Evolutionary conservation across 2,888 invertebrate species (phyloP).

Genomic region (Pollenia angustigena): DNA sequence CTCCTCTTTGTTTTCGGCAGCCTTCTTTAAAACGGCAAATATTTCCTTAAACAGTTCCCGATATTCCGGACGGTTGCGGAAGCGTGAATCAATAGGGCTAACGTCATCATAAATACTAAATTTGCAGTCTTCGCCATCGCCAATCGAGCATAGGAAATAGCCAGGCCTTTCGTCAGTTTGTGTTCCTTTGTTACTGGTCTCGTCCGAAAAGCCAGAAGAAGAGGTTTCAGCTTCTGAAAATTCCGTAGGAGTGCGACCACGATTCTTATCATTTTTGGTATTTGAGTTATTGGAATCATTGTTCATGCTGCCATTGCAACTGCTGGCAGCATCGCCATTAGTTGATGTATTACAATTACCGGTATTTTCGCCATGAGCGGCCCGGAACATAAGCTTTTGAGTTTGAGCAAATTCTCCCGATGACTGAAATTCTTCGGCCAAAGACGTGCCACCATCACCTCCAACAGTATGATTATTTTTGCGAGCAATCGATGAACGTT

Average conservation of each 20-base stretch:
- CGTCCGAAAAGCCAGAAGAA: slow-evolving; percentile 93
- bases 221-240: slow-evolving; percentile 94
- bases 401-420: slow-evolving; percentile 89
- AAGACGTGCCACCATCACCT: slow-evolving; percentile 78
- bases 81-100: slow-evolving; percentile 91
- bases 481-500: slow-evolving; percentile 87
- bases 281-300: slow-evolving; percentile 65
- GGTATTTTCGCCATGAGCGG: slow-evolving; percentile 54
- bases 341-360: slow-evolving; percentile 57
- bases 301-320: slow-evolving; percentile 71
- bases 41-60: slow-evolving; percentile 93
- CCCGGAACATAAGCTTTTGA: slow-evolving; percentile 72
- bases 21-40: slow-evolving; percentile 92
- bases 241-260: slow-evolving; percentile 90
- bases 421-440: slow-evolving; percentile 89
- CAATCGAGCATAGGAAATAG: slow-evolving; percentile 93
- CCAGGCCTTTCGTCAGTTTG: slow-evolving; percentile 92
- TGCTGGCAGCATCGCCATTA: slow-evolving; percentile 79
- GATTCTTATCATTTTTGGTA: slow-evolving; percentile 80
- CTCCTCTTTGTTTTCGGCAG: slow-evolving; percentile 92
- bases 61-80: slow-evolving; percentile 93
- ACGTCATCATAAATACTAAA: slow-evolving; percentile 93
- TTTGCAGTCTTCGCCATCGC: slow-evolving; percentile 93
- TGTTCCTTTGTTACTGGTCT: slow-evolving; percentile 92
- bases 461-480: slow-evolving; percentile 84